Base-by-base conservation (phyloP, 2,888 invertebrate species). In the Resseliella maxima region DNA sequence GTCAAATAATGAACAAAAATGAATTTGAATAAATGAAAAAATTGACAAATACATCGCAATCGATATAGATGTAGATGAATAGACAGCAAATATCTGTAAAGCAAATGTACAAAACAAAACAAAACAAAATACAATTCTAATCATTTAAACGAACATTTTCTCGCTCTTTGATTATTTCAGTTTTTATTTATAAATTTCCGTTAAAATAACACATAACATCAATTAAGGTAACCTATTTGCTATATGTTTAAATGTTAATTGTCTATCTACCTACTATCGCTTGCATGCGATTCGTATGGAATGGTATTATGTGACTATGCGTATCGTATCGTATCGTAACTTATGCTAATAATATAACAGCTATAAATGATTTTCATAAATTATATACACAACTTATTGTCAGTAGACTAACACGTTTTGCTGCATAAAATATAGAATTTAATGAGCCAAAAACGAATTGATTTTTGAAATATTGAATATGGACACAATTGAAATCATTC, bases 171-270 rank as follows among this genome's bases (percentile, higher is more conserved):
- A 2, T 15, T 50, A 2, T 50, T 50, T 15, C 18, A 18, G n/a
- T n/a, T n/a, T 50, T 50, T 50, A 50, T 50, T 50, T 18, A 50
- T 50, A 18, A 50, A 50, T 50, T 50, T 41, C 41, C 41, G 12
- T 41, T 50, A 50, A 50, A 50, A 50, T 50, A 50, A 50, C 12
- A 50, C 18, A 50, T 50, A 50, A 50, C 46, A 50, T 50, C 15
- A 50, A 50, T 50, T 50, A 50, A 50, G 46, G 46, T 50, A 50
- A 50, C 46, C 46, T 50, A 50, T 50, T 41, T 41, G 41, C 41
- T 41, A 41, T 41, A 50, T 50, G 46, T 50, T 18, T 50, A 50
- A 18, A 50, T 50, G 8, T n/a, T n/a, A n/a, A n/a, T n/a, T n/a
- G n/a, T n/a, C n/a, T n/a, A n/a, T n/a, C n/a, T n/a, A n/a, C n/a